Conservation (phyloP, 64 coral and sea anemone genomes). For the Anthopleura sola region DNA sequence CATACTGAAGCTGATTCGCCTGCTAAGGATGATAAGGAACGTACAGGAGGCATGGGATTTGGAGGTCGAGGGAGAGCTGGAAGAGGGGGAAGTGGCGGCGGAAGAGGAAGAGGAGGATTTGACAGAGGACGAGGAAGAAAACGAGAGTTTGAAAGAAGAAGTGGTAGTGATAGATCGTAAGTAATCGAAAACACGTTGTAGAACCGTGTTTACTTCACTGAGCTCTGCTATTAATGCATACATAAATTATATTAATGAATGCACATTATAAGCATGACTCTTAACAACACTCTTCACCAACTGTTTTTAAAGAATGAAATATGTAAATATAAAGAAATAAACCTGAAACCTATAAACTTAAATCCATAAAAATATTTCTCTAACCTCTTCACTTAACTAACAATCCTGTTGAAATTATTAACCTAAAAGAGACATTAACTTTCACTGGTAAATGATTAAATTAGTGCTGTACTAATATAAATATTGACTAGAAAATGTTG, state of each 20-base stretch:
- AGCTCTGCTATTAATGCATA: not conserved
- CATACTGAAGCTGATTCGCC: conserved; percentile 53
- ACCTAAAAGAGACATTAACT: not conserved
- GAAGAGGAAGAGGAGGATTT: conserved; percentile 67
- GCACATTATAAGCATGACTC: not conserved
- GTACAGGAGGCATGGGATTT: conserved; percentile 52
- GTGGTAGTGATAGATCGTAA: conserved; percentile 87
- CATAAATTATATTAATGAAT: not conserved
- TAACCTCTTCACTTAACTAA: not conserved
- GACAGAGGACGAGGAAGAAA: conserved; percentile 66
- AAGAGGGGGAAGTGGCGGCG: conserved; percentile 45
- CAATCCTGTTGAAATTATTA: not conserved
- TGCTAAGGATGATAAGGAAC: conserved; percentile 69
- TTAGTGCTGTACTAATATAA: not conserved
- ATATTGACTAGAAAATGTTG: not conserved
- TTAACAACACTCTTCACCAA: not conserved
- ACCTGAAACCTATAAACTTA: not conserved
- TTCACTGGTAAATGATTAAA: not conserved
- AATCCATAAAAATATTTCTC: not conserved
- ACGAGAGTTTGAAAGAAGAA: conserved; percentile 93
- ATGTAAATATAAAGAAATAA: not conserved
- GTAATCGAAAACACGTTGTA: conserved; percentile 21
- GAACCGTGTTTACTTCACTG: not conserved
- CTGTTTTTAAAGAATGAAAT: not conserved
- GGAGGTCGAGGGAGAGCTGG: conserved; percentile 66